Percentiles rank a stretch among this genome's conserved stretches.
Evolutionary conservation across 2,113 vertebrate genomes (phyloP).

Genomic region (Chloroceryle aenea): DNA sequence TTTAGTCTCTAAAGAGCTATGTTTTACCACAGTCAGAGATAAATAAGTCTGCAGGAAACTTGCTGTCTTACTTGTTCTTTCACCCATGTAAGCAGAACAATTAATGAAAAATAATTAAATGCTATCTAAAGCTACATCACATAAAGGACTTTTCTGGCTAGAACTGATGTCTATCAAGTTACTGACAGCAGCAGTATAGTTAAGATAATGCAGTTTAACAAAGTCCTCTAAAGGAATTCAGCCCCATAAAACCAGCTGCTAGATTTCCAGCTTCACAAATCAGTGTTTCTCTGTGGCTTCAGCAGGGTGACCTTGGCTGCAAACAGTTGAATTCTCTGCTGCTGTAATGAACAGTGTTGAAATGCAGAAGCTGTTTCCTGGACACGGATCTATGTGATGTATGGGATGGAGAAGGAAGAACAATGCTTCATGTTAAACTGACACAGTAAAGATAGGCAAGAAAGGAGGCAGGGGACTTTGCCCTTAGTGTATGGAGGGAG

Average conservation of each 20-base stretch:
- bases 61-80: constrained; percentile 12
- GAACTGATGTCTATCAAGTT: background rate
- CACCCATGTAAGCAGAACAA: background rate
- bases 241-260: background rate
- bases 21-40: constrained; percentile 31
- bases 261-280: background rate
- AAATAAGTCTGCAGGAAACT: background rate
- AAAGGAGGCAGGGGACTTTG: background rate
- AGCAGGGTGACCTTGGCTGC: background rate
- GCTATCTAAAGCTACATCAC: background rate
- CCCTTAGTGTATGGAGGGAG: background rate
- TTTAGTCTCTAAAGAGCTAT: constrained; percentile 47
- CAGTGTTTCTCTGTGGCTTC: background rate
- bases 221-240: background rate
- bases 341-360: background rate
- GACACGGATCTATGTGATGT: background rate
- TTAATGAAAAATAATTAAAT: constrained; percentile 29
- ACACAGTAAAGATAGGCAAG: background rate
- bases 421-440: background rate
- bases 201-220: background rate
- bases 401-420: background rate
- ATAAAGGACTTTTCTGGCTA: background rate
- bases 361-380: background rate
- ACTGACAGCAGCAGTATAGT: background rate
- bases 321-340: background rate